Base-by-base conservation (phyloP, 2,113 vertebrate species). In the Athene cunicularia region DNA sequence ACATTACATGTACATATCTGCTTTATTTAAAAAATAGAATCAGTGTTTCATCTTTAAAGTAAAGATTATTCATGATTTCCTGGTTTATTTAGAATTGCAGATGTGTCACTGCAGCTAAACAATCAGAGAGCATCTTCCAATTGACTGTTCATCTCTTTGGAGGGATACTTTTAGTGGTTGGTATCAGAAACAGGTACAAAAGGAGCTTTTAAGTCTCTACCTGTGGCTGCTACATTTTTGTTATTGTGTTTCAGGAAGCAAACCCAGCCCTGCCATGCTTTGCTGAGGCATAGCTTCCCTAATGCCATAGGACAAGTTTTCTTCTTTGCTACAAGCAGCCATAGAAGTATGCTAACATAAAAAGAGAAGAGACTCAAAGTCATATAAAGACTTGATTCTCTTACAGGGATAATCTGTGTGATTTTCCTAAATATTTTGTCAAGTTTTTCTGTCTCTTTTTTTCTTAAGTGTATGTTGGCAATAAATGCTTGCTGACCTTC, bases 401-500 rank as follows among this genome's bases (percentile, higher is more conserved):
- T 56, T 80, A 27, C 27, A 56, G 56, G 64, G 33, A 28, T 79
- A 79, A 88, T 90, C 49, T 53, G 5, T 35, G 14, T 0, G 35
- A 26, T 85, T 92, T 94, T 49, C 37, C 59, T 68, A 43, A 83
- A 74, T 88, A 24, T 75, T 90, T 90, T 86, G 33, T 93, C 63
- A 70, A 56, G 10, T 15, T 66, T 93, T 92, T 92, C 58, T 60
- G 8, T 56, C 62, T 93, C 26, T 80, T 67, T 47, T 96, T 84
- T 89, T 21, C 50, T 80, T 62, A 20, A 84, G 30, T 39, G 12
- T 68, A 28, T 2, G 0, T 58, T 71, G 81, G 43, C 83, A 71
- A 22, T 80, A n/a, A 53, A 27, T 73, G 52, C 73, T 20, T 88
- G 56, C 64, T 81, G 73, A 68, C 64, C 67, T 93, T 74, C 24